Evolutionary conservation across 2,113 vertebrate species (phyloP).

Genomic region (Aldabrachelys gigantea): DNA sequence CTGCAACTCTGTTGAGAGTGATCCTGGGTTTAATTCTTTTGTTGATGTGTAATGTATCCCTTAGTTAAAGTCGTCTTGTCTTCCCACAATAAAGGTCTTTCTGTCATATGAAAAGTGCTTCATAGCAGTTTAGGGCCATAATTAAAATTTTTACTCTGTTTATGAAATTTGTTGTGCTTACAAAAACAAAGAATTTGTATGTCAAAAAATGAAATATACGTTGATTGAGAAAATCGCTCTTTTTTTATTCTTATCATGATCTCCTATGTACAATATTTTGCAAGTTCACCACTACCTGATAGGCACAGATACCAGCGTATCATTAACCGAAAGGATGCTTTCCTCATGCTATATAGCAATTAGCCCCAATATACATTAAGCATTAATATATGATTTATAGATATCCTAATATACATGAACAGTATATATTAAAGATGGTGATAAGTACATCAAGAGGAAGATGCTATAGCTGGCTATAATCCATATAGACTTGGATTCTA

Average conservation of each 20-base stretch:
- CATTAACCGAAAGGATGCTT: background rate
- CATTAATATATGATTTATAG: constrained; percentile 47
- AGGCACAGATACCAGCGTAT: background rate
- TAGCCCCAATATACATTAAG: background rate
- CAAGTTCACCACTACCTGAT: background rate
- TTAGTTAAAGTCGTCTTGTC: constrained; percentile 65
- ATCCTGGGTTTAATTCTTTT: constrained; percentile 64
- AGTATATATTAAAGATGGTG: background rate
- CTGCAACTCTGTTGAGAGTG: constrained; percentile 49
- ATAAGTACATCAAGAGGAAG: constrained; percentile 54
- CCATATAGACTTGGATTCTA: background rate
- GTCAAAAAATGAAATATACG: constrained; percentile 1
- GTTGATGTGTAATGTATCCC: constrained; percentile 67
- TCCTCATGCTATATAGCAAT: background rate
- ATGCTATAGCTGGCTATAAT: constrained; percentile 24
- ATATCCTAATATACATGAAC: background rate
- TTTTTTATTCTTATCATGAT: background rate
- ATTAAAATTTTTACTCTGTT: constrained; percentile 34
- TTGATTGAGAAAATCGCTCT: background rate
- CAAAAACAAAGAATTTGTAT: constrained; percentile 37
- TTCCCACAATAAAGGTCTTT: constrained; percentile 59
- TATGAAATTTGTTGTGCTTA: constrained; percentile 46
- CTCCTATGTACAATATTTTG: background rate
- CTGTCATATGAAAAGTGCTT: constrained; percentile 55
- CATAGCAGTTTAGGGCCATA: constrained; percentile 48